Base-by-base conservation (phyloP, 2,113 vertebrate species). In the Boleophthalmus pectinirostris region DNA sequence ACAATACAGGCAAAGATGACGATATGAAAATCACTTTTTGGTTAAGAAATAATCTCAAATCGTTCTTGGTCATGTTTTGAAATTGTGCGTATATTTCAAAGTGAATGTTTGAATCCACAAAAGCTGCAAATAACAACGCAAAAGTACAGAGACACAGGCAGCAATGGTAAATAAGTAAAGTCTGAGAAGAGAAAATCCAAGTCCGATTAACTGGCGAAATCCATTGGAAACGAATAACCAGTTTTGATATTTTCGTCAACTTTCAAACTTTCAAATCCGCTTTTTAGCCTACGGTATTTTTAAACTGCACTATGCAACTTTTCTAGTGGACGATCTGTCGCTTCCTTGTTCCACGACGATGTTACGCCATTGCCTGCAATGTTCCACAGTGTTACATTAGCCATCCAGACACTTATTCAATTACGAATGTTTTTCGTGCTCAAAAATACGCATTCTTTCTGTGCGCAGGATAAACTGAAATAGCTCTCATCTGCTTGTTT, bases 51-150 rank as follows among this genome's bases (percentile, higher is more conserved):
- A 6, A 64, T 29, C 1, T 45, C 18, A n/a, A 29, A 60, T 67
- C 51, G 49, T 57, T 23, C 58, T 79, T 80, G 75, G 80, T 88
- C 79, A 72, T 69, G 72, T 85, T n/a, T 66, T 69, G 64, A 47
- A 78, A 69, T 78, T 90, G 89, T 90, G 90, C 88, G 69, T 66
- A 78, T 57, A 10, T 33, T 29, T 61, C 78, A 61, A 8, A 24
- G 49, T 70, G 74, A 87, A 85, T 63, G 73, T 79, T 73, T 80
- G 13, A 25, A 58, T 58, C 21, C 63, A 47, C 18, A 47, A 46
- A 64, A 66, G 65, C 65, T 66, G 65, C 65, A 66, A 23, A 16
- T 0, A 47, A 46, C 12, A 38, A 66, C 1, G 21, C n/a, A 47
- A 66, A 68, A 57, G 2, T 1, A 25, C 6, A 61, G 24, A 33